Evolutionary conservation across 2,888 invertebrate genomes (phyloP).

Genomic region (Drosophila lacicola): DNA sequence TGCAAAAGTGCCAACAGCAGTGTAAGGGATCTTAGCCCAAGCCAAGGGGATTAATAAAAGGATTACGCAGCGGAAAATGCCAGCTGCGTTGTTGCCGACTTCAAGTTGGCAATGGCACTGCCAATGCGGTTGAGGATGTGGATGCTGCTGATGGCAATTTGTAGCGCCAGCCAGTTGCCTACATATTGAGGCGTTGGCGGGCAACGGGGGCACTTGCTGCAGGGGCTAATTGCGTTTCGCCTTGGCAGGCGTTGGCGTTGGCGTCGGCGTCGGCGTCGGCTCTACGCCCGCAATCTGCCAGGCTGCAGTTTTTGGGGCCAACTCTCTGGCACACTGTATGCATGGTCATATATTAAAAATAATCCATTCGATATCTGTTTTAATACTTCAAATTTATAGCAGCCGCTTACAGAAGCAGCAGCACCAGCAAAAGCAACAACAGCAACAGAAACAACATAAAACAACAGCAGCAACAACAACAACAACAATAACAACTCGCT

Average conservation of each 20-base stretch:
- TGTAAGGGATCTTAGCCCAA: slow-evolving; percentile 77
- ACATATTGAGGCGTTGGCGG: slow-evolving; percentile 19
- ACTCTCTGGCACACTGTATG: slow-evolving; percentile 48
- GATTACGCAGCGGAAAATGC: slow-evolving; percentile 82
- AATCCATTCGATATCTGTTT: slow-evolving; percentile 78
- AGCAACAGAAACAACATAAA: slow-evolving; percentile 25
- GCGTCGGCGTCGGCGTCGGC: slow-evolving; percentile 45
- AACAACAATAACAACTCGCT: slow-evolving; percentile 49
- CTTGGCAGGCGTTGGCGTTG: slow-evolving; percentile 54
- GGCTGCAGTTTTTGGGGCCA: slow-evolving; percentile 61
- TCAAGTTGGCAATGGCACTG: slow-evolving; percentile 65
- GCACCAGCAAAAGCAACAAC: slow-evolving; percentile 20
- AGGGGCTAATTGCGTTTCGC: slow-evolving; percentile 69
- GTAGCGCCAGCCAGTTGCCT: slow-evolving; percentile 63
- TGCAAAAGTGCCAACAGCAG: slow-evolving; percentile 77
- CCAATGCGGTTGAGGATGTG: slow-evolving; percentile 49
- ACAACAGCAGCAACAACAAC: slow-evolving; percentile 25
- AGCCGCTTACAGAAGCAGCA: slow-evolving; percentile 57
- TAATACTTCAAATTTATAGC: slow-evolving; percentile 78
- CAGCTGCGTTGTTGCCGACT: slow-evolving; percentile 72
- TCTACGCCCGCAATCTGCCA: slow-evolving; percentile 44
- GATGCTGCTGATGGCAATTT: slow-evolving; percentile 68
- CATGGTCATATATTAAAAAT: slow-evolving; percentile 75
- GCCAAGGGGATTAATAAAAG: slow-evolving; percentile 82
- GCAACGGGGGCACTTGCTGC: slow-evolving; percentile 56